Percentiles rank a stretch among this genome's conserved stretches.
Evolutionary conservation across 2,113 vertebrate species (phyloP).

Genomic region (Xiphorhynchus elegans): DNA sequence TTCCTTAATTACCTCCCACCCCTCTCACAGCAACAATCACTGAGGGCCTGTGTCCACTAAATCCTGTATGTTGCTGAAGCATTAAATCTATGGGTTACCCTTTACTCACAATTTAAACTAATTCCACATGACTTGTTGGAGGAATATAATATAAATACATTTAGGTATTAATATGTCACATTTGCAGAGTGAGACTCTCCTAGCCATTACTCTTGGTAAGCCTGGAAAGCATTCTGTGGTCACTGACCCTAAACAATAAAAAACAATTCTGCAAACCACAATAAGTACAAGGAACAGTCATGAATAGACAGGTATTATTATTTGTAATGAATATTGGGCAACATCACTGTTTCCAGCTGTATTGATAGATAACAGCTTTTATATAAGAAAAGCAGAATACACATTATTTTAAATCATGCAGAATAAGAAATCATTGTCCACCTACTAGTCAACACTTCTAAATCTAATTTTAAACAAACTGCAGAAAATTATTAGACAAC

Average conservation of each 20-base stretch:
- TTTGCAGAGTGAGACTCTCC: background rate
- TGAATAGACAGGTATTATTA: background rate
- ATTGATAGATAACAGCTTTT: background rate
- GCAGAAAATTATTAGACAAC: constrained; percentile 8
- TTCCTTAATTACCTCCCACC: background rate
- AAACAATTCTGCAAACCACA: background rate
- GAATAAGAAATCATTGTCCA: background rate
- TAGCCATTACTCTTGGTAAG: background rate
- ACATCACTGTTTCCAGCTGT: background rate
- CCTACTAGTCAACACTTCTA: background rate
- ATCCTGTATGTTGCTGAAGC: background rate
- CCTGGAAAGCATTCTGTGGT: background rate
- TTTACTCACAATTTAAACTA: background rate
- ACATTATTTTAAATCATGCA: background rate
- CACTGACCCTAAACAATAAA: background rate
- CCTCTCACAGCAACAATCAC: background rate
- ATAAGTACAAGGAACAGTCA: background rate
- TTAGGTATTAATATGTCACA: background rate
- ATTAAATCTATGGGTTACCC: background rate
- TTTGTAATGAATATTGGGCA: background rate
- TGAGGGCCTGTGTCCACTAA: background rate
- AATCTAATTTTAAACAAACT: constrained; percentile 29
- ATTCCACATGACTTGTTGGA: background rate
- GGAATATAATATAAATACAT: background rate
- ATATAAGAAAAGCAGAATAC: background rate